Evolutionary conservation across 2,888 invertebrate species (phyloP).

Genomic region (Chouioia cunea): DNA sequence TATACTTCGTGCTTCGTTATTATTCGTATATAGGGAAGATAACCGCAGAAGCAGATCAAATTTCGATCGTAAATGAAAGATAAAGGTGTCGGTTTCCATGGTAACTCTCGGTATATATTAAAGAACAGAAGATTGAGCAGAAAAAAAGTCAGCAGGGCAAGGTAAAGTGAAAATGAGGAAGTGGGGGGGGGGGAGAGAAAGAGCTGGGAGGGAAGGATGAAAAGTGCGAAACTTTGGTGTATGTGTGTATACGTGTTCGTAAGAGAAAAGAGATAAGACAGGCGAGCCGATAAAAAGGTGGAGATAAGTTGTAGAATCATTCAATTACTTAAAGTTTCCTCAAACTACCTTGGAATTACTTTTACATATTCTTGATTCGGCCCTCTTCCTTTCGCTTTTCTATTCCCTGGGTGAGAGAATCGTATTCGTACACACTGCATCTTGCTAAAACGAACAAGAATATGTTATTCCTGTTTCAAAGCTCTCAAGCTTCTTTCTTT

Average conservation of each 20-base stretch:
- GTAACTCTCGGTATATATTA: too few relatives aligned
- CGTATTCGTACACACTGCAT: too few relatives aligned
- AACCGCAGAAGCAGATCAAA: too few relatives aligned
- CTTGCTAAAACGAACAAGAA: not conserved
- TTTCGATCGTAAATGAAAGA: too few relatives aligned
- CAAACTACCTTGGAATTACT: conserved; percentile 23
- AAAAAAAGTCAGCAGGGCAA: conserved; percentile 1
- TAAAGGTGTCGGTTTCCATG: too few relatives aligned
- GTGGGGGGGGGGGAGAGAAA: not conserved
- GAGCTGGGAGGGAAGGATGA: not conserved
- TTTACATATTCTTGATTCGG: conserved; percentile 33
- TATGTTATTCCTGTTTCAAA: not conserved
- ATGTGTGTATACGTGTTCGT: too few relatives aligned
- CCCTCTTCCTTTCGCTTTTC: not conserved
- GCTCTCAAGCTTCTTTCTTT: conserved; percentile 7
- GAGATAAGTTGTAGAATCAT: conserved; percentile 33
- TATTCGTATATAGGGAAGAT: too few relatives aligned
- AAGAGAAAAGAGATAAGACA: conserved; percentile 1
- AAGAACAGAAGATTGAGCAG: not conserved
- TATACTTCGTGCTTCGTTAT: too few relatives aligned
- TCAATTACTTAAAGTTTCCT: conserved; percentile 27
- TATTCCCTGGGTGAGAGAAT: not conserved
- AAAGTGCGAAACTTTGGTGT: not conserved
- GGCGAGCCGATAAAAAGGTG: not conserved
- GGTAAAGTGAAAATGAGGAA: not conserved